Percentiles rank a stretch among this genome's conserved stretches.
phyloP scores from a whole-genome alignment of 1,140 invertebrate genomes.

The Hydropsyche tenuis region DNA sequence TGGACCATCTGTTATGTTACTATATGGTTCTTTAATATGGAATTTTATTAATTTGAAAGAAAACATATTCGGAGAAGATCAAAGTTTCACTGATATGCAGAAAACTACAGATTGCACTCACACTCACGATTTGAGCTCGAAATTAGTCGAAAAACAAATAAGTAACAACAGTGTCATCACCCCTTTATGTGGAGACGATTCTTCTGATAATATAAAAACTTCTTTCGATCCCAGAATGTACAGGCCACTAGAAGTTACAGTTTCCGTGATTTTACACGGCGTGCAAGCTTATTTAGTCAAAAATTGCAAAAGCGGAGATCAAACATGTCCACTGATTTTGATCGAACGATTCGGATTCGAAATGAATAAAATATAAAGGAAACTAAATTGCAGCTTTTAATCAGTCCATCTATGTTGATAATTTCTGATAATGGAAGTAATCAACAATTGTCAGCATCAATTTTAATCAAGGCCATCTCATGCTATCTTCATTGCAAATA shows the following conservation, averaged over 20 bases:
- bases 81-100: slow-evolving; percentile 92
- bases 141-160: slow-evolving; percentile 61
- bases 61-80: slow-evolving; percentile 96
- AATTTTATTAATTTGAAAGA: slow-evolving; percentile 92
- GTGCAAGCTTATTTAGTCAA: slow-evolving; percentile 92
- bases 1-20: slow-evolving; percentile 85
- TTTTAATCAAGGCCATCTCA: slow-evolving; percentile 86
- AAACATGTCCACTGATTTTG: slow-evolving; percentile 88
- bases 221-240: slow-evolving; percentile 86
- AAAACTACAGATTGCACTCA: slow-evolving; percentile 64
- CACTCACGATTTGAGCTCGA: slow-evolving; percentile 61
- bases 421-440: slow-evolving; percentile 73
- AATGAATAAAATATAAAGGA: slow-evolving; percentile 94
- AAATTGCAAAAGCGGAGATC: slow-evolving; percentile 85
- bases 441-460: slow-evolving; percentile 71
- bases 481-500: slow-evolving; percentile 87
- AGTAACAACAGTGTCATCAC: slow-evolving; percentile 60
- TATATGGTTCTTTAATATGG: slow-evolving; percentile 89
- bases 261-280: slow-evolving; percentile 94
- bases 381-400: slow-evolving; percentile 87
- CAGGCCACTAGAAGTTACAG: slow-evolving; percentile 87
- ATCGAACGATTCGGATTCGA: slow-evolving; percentile 94
- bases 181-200: slow-evolving; percentile 65
- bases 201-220: slow-evolving; percentile 61
- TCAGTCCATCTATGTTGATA: slow-evolving; percentile 89